phyloP scores from a whole-genome alignment of 2,113 vertebrate genomes.

The Stegostoma tigrinum region DNA sequence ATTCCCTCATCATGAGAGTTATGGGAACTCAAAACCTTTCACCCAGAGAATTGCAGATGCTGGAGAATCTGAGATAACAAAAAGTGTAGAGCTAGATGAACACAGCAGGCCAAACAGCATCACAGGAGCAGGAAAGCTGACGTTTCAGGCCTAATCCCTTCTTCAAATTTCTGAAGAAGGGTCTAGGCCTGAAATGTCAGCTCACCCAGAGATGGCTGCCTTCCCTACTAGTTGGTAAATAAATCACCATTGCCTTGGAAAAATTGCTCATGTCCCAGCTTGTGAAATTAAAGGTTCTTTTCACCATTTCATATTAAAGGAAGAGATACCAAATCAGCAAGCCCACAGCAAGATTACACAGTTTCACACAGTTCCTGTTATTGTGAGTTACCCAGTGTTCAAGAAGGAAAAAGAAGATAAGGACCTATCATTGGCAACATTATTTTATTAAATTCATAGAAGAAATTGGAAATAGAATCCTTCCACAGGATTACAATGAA shows the following conservation, averaged over 20 bases:
- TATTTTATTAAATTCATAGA: neutral
- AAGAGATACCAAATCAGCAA: neutral
- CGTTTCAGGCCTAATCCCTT: too few relatives aligned
- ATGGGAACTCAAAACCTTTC: neutral
- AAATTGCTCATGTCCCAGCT: neutral
- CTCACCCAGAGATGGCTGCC: neutral
- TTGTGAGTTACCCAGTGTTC: neutral
- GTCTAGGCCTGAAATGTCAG: too few relatives aligned
- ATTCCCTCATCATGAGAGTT: neutral
- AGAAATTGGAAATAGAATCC: neutral
- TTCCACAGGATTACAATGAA: neutral
- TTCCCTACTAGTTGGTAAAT: neutral
- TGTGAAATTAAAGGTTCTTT: neutral
- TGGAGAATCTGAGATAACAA: too few relatives aligned
- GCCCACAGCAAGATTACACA: neutral
- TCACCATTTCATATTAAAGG: neutral
- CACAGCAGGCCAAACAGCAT: too few relatives aligned
- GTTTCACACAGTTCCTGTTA: neutral
- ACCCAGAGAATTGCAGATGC: too few relatives aligned
- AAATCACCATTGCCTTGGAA: too few relatives aligned
- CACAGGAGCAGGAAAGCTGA: too few relatives aligned
- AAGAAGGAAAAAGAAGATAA: neutral
- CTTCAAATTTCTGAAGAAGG: too few relatives aligned
- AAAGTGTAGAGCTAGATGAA: too few relatives aligned
- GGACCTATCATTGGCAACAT: neutral